A percentile compares a stretch with the other conserved stretches of the same genome.
These are phyloP conservation scores for Panulirus ornatus DNA, from an alignment of 1,140 invertebrate genomes.

Conservation along the genomic window DNA sequence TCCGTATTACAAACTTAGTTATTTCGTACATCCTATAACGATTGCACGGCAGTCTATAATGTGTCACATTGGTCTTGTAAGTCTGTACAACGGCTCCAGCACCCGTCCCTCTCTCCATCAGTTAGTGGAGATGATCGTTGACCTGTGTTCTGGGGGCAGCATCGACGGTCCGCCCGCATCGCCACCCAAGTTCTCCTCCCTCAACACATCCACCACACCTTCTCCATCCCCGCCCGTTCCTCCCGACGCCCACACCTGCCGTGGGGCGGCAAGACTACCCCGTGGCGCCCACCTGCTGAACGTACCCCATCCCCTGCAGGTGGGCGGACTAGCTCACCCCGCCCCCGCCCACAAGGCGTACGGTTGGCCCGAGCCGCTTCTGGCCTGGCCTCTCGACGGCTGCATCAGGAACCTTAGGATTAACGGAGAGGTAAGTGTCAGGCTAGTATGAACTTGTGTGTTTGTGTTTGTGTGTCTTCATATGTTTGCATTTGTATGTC, in stretches of 20 bases:
- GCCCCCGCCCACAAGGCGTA: constrained; percentile 12
- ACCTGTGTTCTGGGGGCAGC: constrained; percentile 59
- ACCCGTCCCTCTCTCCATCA: neutral
- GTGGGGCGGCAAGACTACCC: constrained; percentile 47
- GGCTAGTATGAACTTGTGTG: constrained; percentile 8
- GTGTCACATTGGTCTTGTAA: no score
- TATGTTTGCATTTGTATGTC: no score
- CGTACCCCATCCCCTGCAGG: constrained; percentile 36
- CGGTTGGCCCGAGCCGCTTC: constrained; percentile 16
- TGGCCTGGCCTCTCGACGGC: constrained; percentile 6
- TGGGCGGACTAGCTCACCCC: constrained; percentile 51
- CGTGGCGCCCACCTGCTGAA: constrained; percentile 31
- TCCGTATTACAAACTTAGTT: neutral
- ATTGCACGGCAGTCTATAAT: no score
- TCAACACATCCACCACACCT: neutral
- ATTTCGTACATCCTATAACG: no score
- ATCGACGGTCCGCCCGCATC: constrained; percentile 17
- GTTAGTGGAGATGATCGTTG: constrained; percentile 69
- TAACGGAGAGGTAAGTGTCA: constrained; percentile 57
- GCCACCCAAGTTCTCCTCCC: neutral
- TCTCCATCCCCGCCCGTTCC: constrained; percentile 3
- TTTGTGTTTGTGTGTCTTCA: neutral
- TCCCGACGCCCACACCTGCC: constrained; percentile 52
- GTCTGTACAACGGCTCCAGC: no score
- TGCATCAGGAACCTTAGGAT: constrained; percentile 56